phyloP scores from a whole-genome alignment of 2,797 vertebrate genomes.

The Trichosurus vulpecula region DNA sequence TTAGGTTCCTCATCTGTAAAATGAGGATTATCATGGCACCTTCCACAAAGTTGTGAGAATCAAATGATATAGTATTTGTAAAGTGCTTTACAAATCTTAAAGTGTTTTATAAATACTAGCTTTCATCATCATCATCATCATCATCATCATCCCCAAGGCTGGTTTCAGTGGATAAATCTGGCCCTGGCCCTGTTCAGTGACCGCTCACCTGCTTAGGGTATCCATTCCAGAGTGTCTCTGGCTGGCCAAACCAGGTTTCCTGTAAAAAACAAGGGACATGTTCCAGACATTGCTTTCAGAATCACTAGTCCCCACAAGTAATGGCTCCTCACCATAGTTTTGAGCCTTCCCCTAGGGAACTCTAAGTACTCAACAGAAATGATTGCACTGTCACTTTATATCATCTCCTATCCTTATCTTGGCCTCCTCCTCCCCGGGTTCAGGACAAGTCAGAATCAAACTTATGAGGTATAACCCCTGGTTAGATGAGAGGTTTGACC shows the following conservation, averaged over 20 bases:
- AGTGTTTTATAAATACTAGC: not conserved
- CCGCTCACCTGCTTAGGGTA: constrained; percentile 92
- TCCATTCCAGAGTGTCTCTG: constrained; percentile 89
- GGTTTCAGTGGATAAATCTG: not conserved
- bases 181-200: not conserved
- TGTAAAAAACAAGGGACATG: constrained; percentile 73
- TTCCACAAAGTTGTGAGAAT: not conserved
- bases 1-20: not conserved
- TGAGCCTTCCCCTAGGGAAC: not conserved
- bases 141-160: not conserved
- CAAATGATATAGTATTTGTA: not conserved
- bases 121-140: no score
- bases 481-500: not conserved
- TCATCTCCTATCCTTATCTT: not conserved
- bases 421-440: not conserved
- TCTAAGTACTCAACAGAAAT: not conserved
- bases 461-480: not conserved
- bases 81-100: not conserved
- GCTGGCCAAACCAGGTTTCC: constrained; percentile 95
- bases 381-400: not conserved
- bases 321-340: not conserved
- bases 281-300: not conserved
- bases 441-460: not conserved
- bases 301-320: not conserved
- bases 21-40: not conserved